Base-by-base conservation (phyloP, 2,888 invertebrate genomes). In the Phytoseiulus persimilis region DNA sequence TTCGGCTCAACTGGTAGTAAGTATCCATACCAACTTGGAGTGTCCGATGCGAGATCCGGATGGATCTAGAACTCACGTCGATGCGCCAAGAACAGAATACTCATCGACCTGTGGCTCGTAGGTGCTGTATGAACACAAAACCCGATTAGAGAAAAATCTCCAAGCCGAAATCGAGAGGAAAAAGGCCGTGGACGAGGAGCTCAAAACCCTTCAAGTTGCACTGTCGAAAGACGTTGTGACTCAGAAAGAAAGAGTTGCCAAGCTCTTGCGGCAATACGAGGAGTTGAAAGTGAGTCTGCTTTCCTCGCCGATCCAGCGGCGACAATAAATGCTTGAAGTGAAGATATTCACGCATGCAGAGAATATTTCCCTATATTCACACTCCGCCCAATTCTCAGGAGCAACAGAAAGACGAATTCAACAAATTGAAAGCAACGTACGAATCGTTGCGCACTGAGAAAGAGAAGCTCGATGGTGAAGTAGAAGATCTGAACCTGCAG, bases 81-180 rank as follows among this genome's bases (percentile, higher is more conserved):
- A n/a, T n/a, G n/a, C n/a, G n/a, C n/a, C n/a, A n/a, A n/a, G 46
- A 11, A 46, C 46, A 14, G 14, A 46, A 46, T 46, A 11, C 46
- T 46, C 46, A 11, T 46, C 46, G 46, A 46, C n/a, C n/a, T n/a
- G n/a, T n/a, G n/a, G n/a, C n/a, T n/a, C n/a, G n/a, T n/a, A 87
- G 87, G 87, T 87, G 28, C 45, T 87, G 23, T 87, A 87, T 87
- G 87, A 87, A 33, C 87, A 87, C 87, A 87, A 87, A 45, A 45
- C 87, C 28, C 87, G 87, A 39, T 32, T 87, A 33, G 87, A 87
- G 87, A 87, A 87, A 31, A 87, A 33, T 11, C 87, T 87, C 33
- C 87, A 87, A 9, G 87, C 87, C 32, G 87, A 87, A 31, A 87
- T 87, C n/a, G 87, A 87, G 33, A 31, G 87, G 31, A 87, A 87